Conservation (phyloP, 2,113 vertebrate genomes). For the Erythrocebus patas region DNA sequence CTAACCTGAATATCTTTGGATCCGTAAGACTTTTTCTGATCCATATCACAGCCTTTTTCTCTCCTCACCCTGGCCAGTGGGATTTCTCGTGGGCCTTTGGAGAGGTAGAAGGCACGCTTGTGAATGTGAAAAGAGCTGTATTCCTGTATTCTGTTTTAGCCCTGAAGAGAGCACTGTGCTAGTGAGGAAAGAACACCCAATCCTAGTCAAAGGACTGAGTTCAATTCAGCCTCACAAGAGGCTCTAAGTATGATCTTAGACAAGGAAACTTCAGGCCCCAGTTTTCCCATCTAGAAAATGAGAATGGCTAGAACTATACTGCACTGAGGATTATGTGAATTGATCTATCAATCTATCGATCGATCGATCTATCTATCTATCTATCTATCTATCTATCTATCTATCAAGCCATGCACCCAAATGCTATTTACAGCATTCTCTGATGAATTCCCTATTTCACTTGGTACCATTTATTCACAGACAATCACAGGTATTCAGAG, state of each 20-base stretch:
- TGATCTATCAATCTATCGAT: not conserved
- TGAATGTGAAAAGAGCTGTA: not conserved
- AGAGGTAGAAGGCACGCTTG: not conserved
- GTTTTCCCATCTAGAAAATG: not conserved
- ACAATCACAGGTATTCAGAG: not conserved
- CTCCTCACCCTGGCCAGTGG: not conserved
- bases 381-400: too few species aligned
- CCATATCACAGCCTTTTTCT: not conserved
- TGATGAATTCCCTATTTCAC: not conserved
- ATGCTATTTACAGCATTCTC: not conserved
- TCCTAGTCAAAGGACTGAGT: not conserved
- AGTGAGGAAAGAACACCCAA: not conserved
- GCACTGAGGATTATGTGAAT: not conserved
- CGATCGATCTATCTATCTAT: too few species aligned
- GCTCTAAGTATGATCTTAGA: not conserved
- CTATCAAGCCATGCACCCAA: not conserved
- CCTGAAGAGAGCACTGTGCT: not conserved
- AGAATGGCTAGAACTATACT: not conserved
- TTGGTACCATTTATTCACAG: not conserved
- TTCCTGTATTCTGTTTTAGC: not conserved
- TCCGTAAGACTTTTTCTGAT: not conserved
- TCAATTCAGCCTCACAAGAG: not conserved
- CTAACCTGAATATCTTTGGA: not conserved
- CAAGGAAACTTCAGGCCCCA: not conserved
- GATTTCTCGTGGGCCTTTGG: not conserved